Percentiles rank a stretch among this genome's conserved stretches.
Conservation (phyloP, 2,797 vertebrate species). For the Coregonus suidteri region DNA sequence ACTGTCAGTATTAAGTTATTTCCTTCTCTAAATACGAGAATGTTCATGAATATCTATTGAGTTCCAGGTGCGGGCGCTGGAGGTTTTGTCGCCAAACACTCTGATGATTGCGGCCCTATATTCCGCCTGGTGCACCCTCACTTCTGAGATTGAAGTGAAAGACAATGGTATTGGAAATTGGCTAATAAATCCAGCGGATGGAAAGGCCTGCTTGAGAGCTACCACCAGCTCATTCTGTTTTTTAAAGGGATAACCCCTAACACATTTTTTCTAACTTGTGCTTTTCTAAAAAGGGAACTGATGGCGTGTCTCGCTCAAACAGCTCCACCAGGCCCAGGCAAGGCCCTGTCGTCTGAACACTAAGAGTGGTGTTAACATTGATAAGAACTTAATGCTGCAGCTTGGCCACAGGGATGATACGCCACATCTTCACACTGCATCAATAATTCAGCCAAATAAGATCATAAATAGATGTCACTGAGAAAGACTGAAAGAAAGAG, state of each 20-base stretch:
- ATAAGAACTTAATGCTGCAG: slow-evolving; percentile 23
- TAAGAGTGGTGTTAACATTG: slow-evolving; percentile 32
- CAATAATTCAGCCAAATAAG: slow-evolving; percentile 58
- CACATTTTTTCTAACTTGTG: slow-evolving; percentile 48
- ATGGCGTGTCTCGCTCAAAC: slow-evolving; percentile 40
- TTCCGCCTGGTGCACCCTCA: slow-evolving; percentile 89
- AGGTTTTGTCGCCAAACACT: slow-evolving; percentile 79
- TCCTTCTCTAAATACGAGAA: slow-evolving; percentile 90
- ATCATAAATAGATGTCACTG: slow-evolving; percentile 34
- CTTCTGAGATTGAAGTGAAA: slow-evolving; percentile 94
- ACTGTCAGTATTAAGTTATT: slow-evolving; percentile 99
- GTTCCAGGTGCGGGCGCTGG: slow-evolving; percentile 90
- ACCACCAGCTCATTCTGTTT: slow-evolving; percentile 83
- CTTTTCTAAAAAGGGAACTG: slow-evolving; percentile 53
- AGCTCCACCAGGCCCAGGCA: slow-evolving; percentile 18
- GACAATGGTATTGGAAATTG: slow-evolving; percentile 99
- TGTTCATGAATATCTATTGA: slow-evolving; percentile 99
- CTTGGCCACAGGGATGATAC: slow-evolving; percentile 31
- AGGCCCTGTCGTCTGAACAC: not conserved
- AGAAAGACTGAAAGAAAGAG: slow-evolving; percentile 17
- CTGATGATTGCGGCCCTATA: slow-evolving; percentile 90
- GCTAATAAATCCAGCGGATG: slow-evolving; percentile 98
- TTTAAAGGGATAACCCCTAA: slow-evolving; percentile 78
- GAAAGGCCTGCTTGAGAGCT: slow-evolving; percentile 86
- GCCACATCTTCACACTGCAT: slow-evolving; percentile 32